Percentiles rank a stretch among this genome's conserved stretches.
phyloP scores from a whole-genome alignment of 1,140 invertebrate genomes.

The Hermatobates lingyangjiaoensis region DNA sequence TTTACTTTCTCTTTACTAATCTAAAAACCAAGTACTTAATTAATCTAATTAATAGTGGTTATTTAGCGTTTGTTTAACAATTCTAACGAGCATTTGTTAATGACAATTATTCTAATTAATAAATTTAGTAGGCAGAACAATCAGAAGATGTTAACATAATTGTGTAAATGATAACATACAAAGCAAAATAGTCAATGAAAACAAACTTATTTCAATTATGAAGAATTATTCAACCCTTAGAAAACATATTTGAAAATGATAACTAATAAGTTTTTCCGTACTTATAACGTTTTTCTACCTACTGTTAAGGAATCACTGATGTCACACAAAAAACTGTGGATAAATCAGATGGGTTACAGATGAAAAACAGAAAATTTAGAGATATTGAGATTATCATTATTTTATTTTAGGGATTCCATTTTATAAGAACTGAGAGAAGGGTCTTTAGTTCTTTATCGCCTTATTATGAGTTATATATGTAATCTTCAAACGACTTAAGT shows the following conservation, averaged over 20 bases:
- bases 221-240: not conserved
- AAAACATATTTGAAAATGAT: not conserved
- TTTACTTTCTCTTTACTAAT: constrained; percentile 37
- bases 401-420: not conserved
- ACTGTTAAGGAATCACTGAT: not conserved
- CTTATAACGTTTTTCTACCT: not conserved
- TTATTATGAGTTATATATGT: too few relatives aligned
- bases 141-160: too few relatives aligned
- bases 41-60: not conserved
- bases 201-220: too few relatives aligned
- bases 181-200: too few relatives aligned
- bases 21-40: too few relatives aligned
- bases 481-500: too few relatives aligned
- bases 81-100: not conserved
- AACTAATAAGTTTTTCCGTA: not conserved
- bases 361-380: not conserved
- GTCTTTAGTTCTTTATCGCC: too few relatives aligned
- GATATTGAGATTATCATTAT: not conserved
- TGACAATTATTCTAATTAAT: not conserved
- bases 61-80: not conserved
- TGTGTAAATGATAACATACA: too few relatives aligned
- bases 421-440: not conserved
- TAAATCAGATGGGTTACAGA: not conserved
- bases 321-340: not conserved
- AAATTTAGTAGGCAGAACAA: too few relatives aligned